Conservation (phyloP, 2,888 invertebrate species). For the Heliconius erato region DNA sequence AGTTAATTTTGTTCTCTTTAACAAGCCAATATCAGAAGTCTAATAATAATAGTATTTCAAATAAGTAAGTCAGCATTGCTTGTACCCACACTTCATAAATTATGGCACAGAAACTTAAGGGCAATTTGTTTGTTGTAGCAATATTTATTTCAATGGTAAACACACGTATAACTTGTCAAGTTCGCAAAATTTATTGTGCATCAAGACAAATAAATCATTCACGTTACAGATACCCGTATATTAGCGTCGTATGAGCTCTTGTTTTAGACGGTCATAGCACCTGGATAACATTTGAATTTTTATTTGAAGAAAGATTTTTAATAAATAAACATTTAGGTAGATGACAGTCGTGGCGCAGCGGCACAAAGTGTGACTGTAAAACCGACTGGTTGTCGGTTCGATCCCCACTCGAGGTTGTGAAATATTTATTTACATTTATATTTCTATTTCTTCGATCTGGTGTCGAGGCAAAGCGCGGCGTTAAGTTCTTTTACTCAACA, state of each 20-base stretch:
- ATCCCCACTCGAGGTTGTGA: no score
- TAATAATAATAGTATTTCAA: background rate
- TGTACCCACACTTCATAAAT: constrained; percentile 14
- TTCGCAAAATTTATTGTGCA: constrained; percentile 10
- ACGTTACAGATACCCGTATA: background rate
- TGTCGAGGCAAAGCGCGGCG: no score
- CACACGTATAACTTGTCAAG: constrained; percentile 1
- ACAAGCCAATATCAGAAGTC: background rate
- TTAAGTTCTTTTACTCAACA: no score
- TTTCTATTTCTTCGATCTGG: no score
- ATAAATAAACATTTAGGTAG: background rate
- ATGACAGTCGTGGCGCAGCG: no score
- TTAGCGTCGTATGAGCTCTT: background rate
- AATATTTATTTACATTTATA: no score
- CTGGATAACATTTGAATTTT: background rate
- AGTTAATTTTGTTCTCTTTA: background rate
- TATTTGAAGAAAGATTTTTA: background rate
- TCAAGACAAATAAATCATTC: constrained; percentile 23
- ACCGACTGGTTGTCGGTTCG: no score
- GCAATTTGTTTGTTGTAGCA: background rate
- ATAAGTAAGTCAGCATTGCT: background rate
- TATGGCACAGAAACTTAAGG: background rate
- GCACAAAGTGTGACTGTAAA: no score
- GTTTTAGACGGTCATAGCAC: background rate
- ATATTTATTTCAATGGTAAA: constrained; percentile 11